These are phyloP conservation scores for Drosophila subpulchrella DNA, from an alignment of 1,140 invertebrate species.

Conservation along the genomic window DNA sequence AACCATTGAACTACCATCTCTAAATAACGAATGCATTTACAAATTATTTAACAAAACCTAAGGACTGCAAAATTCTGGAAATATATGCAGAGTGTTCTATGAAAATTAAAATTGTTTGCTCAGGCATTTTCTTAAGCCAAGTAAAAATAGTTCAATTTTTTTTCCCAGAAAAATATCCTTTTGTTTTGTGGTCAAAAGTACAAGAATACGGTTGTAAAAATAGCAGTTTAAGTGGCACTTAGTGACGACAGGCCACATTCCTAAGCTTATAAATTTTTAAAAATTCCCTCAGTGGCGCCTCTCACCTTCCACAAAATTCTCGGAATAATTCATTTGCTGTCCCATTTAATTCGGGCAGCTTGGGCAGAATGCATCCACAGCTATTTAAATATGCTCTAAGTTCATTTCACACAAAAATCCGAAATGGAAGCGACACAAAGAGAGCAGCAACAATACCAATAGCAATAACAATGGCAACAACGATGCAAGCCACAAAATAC, in stretches of 20 bases:
- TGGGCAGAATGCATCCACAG: slow-evolving; percentile 23
- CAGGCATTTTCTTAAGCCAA: no score
- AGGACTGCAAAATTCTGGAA: no score
- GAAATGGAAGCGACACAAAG: slow-evolving; percentile 33
- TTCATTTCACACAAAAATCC: slow-evolving; percentile 17
- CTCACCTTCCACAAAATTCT: slow-evolving; percentile 9
- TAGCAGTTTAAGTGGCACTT: slow-evolving; percentile 17
- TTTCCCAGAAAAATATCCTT: no score
- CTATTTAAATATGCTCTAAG: slow-evolving; percentile 33
- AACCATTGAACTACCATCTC: background rate
- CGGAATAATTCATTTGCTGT: slow-evolving; percentile 18
- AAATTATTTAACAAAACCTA: no score
- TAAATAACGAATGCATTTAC: no score
- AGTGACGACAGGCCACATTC: slow-evolving; percentile 5
- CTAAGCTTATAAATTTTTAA: slow-evolving; percentile 29
- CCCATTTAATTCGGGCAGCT: background rate
- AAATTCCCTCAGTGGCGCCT: slow-evolving; percentile 7
- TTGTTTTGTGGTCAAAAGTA: background rate
- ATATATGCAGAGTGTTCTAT: no score
- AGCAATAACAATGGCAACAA: background rate
- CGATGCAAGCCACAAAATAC: slow-evolving; percentile 40
- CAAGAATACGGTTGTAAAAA: background rate
- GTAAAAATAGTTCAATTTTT: no score
- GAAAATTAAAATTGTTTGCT: no score
- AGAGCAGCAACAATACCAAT: slow-evolving; percentile 18